phyloP scores from a whole-genome alignment of 2,113 vertebrate species.

The Puntigrus tetrazona region DNA sequence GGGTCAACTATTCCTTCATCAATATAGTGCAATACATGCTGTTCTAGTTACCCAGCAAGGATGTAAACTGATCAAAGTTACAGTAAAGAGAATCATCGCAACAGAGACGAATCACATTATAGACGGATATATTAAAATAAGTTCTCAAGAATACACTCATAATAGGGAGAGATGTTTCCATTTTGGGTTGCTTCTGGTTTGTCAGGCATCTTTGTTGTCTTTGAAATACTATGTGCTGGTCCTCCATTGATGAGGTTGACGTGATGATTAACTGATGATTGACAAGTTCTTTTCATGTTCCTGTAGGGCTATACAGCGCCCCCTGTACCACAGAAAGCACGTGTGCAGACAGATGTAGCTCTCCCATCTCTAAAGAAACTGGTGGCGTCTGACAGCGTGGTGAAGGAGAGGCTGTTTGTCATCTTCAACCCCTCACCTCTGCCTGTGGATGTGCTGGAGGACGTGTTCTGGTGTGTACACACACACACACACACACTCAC shows the following conservation, averaged over 20 bases:
- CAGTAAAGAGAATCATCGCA: too few relatives aligned
- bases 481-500: too few relatives aligned
- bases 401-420: slow-evolving; percentile 93
- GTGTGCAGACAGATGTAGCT: slow-evolving; percentile 86
- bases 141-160: too few relatives aligned
- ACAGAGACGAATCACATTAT: too few relatives aligned
- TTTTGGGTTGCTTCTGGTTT: neutral
- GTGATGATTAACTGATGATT: neutral
- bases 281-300: neutral
- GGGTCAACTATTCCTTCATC: neutral
- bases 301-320: slow-evolving; percentile 62
- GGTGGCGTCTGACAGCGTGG: slow-evolving; percentile 80
- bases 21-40: neutral
- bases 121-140: too few relatives aligned
- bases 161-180: too few relatives aligned
- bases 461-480: slow-evolving; percentile 95
- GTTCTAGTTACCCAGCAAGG: neutral
- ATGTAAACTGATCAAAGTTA: too few relatives aligned
- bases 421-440: slow-evolving; percentile 92
- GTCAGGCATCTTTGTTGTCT: neutral
- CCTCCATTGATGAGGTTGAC: neutral
- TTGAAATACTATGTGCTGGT: neutral
- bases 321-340: slow-evolving; percentile 70
- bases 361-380: slow-evolving; percentile 89
- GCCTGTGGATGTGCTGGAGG: slow-evolving; percentile 87